Evolutionary conservation across 2,888 invertebrate genomes (phyloP).

Genomic region (Mythimna loreyi): DNA sequence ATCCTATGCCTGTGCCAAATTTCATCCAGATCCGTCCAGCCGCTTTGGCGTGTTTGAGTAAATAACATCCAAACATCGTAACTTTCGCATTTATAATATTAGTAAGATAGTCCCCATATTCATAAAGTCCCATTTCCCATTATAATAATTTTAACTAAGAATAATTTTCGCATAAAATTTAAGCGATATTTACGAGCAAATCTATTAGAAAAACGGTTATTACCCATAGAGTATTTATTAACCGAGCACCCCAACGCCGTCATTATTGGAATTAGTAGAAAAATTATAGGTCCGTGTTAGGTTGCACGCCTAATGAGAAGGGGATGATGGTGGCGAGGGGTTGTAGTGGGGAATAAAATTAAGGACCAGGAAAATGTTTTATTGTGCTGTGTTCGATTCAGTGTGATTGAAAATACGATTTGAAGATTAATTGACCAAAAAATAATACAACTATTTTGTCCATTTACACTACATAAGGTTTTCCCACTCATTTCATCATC

Average conservation of each 20-base stretch:
- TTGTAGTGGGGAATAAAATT: constrained; percentile 10
- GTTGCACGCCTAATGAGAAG: constrained; percentile 55
- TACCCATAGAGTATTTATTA: constrained; percentile 48
- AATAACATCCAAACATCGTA: no score
- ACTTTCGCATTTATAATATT: no score
- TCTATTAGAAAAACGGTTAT: constrained; percentile 55
- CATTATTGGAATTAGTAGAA: constrained; percentile 56
- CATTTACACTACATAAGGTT: no score
- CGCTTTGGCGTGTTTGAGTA: no score
- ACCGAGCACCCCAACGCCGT: constrained; percentile 38
- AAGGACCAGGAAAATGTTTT: constrained; percentile 11
- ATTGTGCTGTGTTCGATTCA: background rate
- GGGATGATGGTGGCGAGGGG: constrained; percentile 27
- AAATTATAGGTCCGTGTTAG: constrained; percentile 53
- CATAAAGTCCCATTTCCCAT: background rate
- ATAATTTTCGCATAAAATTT: constrained; percentile 15
- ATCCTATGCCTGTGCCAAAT: no score
- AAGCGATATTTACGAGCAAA: constrained; percentile 24
- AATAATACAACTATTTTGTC: no score
- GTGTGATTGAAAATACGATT: background rate
- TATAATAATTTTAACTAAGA: constrained; percentile 2
- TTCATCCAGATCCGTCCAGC: no score
- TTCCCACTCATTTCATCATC: no score
- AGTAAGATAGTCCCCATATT: background rate
- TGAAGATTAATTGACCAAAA: background rate